Base-by-base conservation (phyloP, 2,113 vertebrate species). In the Xiphophorus maculatus region DNA sequence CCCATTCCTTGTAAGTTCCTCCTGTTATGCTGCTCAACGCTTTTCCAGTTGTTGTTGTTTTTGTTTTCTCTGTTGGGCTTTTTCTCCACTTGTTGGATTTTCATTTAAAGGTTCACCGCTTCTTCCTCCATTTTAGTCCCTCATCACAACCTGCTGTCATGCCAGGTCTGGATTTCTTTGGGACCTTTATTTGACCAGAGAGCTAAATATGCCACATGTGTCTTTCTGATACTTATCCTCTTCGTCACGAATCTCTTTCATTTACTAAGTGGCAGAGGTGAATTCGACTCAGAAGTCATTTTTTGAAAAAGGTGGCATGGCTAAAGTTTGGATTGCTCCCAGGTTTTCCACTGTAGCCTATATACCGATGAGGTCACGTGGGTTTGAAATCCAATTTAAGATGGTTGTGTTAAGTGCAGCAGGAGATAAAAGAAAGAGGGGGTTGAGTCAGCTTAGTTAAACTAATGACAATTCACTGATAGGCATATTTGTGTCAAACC, bases 381-480 rank as follows among this genome's bases (percentile, higher is more conserved):
- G 74, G 13, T 25, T 28, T 40, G 28, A 76, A 81, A 89, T 90
- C 85, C 82, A 80, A 35, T 81, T 85, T 72, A 86, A 77, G n/a
- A 10, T 44, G 66, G 30, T 35, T 48, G 68, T 37, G 33, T 79
- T 85, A 69, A 86, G 54, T 54, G 63, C 69, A 74, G 28, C 27
- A 73, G 33, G 63, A 48, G 60, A 64, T 73, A 27, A 84, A 60
- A 37, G 15, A 73, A n/a, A 5, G 10, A 42, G 32, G 30, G 29
- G 77, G 35, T 58, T 3, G 40, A 8, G 51, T 32, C 17, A 15
- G 14, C 67, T 25, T 63, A 54, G 35, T 37, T 73, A 66, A 11
- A 79, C 73, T 83, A 73, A 75, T 80, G 29, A 44, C 69, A 62
- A 76, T 69, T 81, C 25, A 83, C 28, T 48, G 44, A 76, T 63